Base-by-base conservation (phyloP, 2,888 invertebrate genomes). In the Xylocampa areola region DNA sequence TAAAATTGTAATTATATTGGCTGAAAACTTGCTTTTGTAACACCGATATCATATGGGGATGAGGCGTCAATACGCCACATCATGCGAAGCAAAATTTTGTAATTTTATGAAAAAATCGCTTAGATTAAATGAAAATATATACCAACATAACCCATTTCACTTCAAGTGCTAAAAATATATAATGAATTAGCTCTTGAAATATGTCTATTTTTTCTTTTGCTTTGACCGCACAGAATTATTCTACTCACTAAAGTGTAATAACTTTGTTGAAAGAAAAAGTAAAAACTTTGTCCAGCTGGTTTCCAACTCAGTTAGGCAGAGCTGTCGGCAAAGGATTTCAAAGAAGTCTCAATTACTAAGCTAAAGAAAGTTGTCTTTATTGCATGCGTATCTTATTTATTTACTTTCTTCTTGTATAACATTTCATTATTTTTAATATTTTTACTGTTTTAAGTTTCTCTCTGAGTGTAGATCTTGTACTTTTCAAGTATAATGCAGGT, bases 311-410 rank as follows among this genome's bases (percentile, higher is more conserved):
- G 88, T 88, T 84, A 80, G 76, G 74, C 76, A 76, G 78, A 81
- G 82, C 83, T 82, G 84, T 87, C 84, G 80, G 85, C 81, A 81
- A 86, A 86, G 87, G 84, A 87, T 88, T 88, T 85, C 78, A 82
- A 79, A 83, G 79, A 79, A 70, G 78, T 84, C 86, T 87, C 88
- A 88, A 88, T 90, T 89, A 88, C 84, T 65, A 67, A 79, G 79
- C 77, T 69, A 71, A 77, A 79, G 76, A 78, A 85, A 86, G 70
- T 86, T 86, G 76, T 84, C 76, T 83, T 82, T 78, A 83, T 84
- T 80, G 74, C 78, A 81, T 81, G 78, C 84, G 80, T 76, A 81
- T 73, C 73, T 77, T 81, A 78, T 81, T 81, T 79, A 77, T 77
- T 70, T 68, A 43, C 23, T 67, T 73, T 73, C 48, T 44, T 45